Conservation (phyloP, 2,797 vertebrate genomes). For the Catamblyrhynchus diadema region DNA sequence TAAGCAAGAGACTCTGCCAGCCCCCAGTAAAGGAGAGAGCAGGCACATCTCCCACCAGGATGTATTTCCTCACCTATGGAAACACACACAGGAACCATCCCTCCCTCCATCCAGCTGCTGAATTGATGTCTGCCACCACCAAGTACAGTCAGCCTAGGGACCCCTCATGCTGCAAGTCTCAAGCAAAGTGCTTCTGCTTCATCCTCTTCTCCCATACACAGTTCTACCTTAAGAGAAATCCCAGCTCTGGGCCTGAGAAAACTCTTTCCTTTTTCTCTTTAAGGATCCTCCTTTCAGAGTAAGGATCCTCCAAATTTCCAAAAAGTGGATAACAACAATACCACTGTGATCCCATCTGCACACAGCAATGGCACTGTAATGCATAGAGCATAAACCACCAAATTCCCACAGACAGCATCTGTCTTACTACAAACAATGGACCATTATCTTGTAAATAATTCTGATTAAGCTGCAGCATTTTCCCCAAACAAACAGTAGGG, state of each 20-base stretch:
- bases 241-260: background rate
- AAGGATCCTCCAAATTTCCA: slow-evolving; percentile 65
- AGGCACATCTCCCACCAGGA: background rate
- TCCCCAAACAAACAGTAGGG: slow-evolving; percentile 71
- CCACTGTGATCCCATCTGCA: slow-evolving; percentile 75
- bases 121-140: background rate
- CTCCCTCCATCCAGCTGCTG: background rate
- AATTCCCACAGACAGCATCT: slow-evolving; percentile 83
- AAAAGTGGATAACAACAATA: slow-evolving; percentile 66
- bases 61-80: background rate
- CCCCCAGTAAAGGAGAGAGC: background rate
- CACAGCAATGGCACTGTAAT: slow-evolving; percentile 68
- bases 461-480: slow-evolving; percentile 79
- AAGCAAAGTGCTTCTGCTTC: background rate
- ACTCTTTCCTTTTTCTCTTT: background rate
- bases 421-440: slow-evolving; percentile 81
- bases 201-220: background rate
- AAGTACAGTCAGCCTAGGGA: background rate
- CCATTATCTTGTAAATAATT: slow-evolving; percentile 86
- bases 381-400: slow-evolving; percentile 76
- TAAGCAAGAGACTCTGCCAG: background rate
- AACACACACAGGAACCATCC: background rate
- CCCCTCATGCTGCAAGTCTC: background rate
- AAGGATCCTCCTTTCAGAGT: slow-evolving; percentile 42
- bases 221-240: slow-evolving; percentile 32